These are phyloP conservation scores for Nothobranchius furzeri DNA, from an alignment of 2,113 vertebrate species.

Conservation along the genomic window DNA sequence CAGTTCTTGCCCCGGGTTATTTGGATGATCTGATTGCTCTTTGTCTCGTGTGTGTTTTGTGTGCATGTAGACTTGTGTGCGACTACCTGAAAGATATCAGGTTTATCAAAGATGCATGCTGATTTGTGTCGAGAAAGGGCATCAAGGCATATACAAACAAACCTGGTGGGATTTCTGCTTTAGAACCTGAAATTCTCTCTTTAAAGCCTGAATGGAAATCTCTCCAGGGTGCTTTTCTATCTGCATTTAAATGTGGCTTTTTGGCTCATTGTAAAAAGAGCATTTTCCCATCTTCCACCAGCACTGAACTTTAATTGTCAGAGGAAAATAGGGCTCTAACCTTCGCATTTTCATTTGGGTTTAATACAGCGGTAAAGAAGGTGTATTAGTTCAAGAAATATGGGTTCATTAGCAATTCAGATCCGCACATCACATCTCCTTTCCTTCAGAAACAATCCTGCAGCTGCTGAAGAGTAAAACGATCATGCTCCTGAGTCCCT, in stretches of 20 bases:
- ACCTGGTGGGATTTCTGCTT: slow-evolving; percentile 30
- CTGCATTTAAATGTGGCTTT: slow-evolving; percentile 32
- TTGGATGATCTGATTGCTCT: slow-evolving; percentile 52
- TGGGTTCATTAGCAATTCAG: slow-evolving; percentile 22
- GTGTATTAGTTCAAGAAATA: not conserved
- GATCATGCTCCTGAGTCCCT: slow-evolving; percentile 88
- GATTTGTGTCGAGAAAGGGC: slow-evolving; percentile 51
- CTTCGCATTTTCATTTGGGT: slow-evolving; percentile 13
- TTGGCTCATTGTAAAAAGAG: slow-evolving; percentile 5
- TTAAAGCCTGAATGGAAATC: slow-evolving; percentile 5
- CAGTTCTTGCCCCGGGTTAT: slow-evolving; percentile 38
- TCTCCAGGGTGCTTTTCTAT: slow-evolving; percentile 18
- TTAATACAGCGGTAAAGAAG: not conserved
- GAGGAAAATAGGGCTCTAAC: slow-evolving; percentile 2
- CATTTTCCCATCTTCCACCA: slow-evolving; percentile 9
- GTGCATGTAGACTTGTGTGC: slow-evolving; percentile 16
- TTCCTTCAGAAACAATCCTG: slow-evolving; percentile 85
- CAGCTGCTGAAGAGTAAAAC: slow-evolving; percentile 86
- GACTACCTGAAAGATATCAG: slow-evolving; percentile 29
- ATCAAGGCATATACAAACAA: slow-evolving; percentile 34
- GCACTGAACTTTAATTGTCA: slow-evolving; percentile 13
- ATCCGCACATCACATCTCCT: slow-evolving; percentile 18
- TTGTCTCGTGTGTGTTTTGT: slow-evolving; percentile 43
- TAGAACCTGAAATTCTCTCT: slow-evolving; percentile 19
- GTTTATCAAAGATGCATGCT: slow-evolving; percentile 30